Percentiles rank a stretch among this genome's conserved stretches.
These are phyloP conservation scores for Macropis europaea DNA, from an alignment of 2,888 invertebrate species.

Conservation along the genomic window DNA sequence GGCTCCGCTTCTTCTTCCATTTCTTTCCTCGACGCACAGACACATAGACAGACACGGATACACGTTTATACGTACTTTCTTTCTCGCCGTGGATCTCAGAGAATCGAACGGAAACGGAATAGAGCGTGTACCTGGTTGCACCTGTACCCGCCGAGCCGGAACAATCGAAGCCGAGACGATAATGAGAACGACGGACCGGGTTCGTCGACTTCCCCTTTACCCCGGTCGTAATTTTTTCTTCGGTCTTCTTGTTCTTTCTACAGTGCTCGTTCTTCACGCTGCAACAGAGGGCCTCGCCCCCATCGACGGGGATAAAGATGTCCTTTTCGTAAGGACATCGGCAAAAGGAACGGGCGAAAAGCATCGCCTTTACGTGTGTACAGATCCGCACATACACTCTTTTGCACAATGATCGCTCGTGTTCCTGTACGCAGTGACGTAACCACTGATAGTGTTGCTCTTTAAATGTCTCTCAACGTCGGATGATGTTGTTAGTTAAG, in stretches of 20 bases:
- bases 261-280: constrained; percentile 31
- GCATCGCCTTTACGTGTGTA: constrained; percentile 23
- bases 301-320: constrained; percentile 56
- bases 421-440: constrained; percentile 46
- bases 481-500: neutral
- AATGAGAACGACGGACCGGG: constrained; percentile 65
- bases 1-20: constrained; percentile 15
- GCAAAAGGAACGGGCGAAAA: constrained; percentile 44
- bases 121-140: constrained; percentile 64
- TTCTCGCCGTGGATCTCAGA: constrained; percentile 24
- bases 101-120: constrained; percentile 59
- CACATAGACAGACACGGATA: neutral
- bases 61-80: neutral
- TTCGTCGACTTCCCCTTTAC: constrained; percentile 60
- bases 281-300: constrained; percentile 39
- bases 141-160: constrained; percentile 64
- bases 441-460: constrained; percentile 31
- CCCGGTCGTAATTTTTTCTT: constrained; percentile 53
- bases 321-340: constrained; percentile 56
- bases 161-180: constrained; percentile 70
- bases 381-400: constrained; percentile 18
- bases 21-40: neutral
- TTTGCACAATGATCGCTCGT: constrained; percentile 20
- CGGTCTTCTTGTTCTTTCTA: neutral
- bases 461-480: neutral